phyloP scores from a whole-genome alignment of 2,113 vertebrate species.

The Junco hyemalis region DNA sequence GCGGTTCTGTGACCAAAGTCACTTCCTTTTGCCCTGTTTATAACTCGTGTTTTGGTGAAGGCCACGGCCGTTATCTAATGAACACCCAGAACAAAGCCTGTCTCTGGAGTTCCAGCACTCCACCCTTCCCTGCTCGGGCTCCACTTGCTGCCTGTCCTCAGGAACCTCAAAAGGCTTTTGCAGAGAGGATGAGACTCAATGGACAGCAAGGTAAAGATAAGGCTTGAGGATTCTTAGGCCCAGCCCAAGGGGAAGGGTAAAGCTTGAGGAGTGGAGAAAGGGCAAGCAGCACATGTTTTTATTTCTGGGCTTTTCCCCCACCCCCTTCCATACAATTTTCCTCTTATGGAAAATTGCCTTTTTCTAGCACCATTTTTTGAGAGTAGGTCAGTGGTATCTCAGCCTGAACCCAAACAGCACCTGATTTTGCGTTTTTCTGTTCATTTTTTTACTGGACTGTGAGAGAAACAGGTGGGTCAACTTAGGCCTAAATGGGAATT shows the following conservation, averaged over 20 bases:
- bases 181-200: not conserved
- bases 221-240: not conserved
- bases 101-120: conserved; percentile 46
- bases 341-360: not conserved
- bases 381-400: not conserved
- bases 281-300: not conserved
- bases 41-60: not conserved
- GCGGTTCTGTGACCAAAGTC: conserved; percentile 30
- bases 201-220: not conserved
- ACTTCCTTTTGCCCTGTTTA: conserved; percentile 57
- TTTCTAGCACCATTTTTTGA: not conserved
- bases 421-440: not conserved
- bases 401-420: not conserved
- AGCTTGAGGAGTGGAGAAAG: not conserved
- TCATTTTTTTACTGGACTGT: not conserved
- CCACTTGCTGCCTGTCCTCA: not conserved
- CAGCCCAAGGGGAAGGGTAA: not conserved
- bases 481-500: not conserved
- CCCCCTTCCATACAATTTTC: not conserved
- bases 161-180: not conserved
- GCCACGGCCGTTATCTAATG: conserved; percentile 41
- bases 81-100: conserved; percentile 4
- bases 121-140: conserved; percentile 27
- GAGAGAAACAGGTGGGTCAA: not conserved
- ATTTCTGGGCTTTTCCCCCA: not conserved